These are phyloP conservation scores for Pygoscelis adeliae DNA, from an alignment of 2,113 vertebrate species.

Conservation along the genomic window DNA sequence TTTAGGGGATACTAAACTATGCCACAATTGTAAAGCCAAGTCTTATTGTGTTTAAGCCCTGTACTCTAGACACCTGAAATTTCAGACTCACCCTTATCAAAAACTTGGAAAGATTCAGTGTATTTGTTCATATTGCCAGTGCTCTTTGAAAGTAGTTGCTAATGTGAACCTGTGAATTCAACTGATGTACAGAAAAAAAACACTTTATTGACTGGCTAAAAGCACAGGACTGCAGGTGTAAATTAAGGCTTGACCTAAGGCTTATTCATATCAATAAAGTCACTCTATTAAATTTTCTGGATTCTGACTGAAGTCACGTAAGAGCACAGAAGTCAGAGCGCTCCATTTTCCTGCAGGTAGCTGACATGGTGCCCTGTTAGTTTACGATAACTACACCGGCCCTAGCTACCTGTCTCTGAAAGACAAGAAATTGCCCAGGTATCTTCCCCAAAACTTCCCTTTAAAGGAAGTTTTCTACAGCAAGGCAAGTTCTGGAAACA, in stretches of 20 bases:
- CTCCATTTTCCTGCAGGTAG: rapidly evolving
- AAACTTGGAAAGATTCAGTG: background rate
- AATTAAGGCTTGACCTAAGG: background rate
- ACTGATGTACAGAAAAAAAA: background rate
- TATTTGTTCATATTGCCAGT: background rate
- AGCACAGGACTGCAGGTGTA: background rate
- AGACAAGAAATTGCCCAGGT: background rate
- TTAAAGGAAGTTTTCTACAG: background rate
- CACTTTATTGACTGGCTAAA: background rate
- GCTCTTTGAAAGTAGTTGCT: background rate
- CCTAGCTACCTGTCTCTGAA: background rate
- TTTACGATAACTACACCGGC: too few relatives aligned
- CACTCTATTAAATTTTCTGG: background rate
- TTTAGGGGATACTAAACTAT: background rate
- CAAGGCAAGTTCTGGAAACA: background rate
- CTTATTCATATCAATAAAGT: background rate
- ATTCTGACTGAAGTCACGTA: background rate
- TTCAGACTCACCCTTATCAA: background rate
- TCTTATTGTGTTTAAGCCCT: background rate
- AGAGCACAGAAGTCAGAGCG: background rate
- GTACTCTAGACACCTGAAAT: background rate
- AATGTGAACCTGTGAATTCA: background rate
- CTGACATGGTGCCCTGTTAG: background rate
- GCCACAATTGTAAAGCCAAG: background rate
- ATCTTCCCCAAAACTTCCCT: background rate